Base-by-base conservation (phyloP, 2,113 vertebrate species). In the Ploceus nigricollis region DNA sequence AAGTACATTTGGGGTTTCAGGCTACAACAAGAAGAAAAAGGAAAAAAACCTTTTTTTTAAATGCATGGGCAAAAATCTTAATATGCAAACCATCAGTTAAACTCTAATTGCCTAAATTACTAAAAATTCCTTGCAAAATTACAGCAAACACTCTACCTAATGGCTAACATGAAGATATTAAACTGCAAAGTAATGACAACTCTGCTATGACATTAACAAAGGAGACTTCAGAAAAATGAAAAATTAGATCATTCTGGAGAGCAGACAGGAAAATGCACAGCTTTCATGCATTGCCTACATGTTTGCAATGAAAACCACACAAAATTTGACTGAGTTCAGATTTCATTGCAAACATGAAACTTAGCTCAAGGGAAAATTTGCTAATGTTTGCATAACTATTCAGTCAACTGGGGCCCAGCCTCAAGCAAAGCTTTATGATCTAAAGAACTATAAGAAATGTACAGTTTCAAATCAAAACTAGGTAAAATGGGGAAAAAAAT, bases 261-360 rank as follows among this genome's bases (percentile, higher is more conserved):
- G 21, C 19, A 76, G 89, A 71, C 64, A 82, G 81, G 73, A 87
- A 93, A 91, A 93, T 11, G n/a, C 40, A 92, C 53, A 61, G 78
- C 50, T 94, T 94, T 92, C 71, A 90, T 45, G 35, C 78, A 73
- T 65, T 93, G 91, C 70, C 84, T 91, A 77, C 30, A 89, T 39
- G 54, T 82, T 95, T 91, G 54, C 84, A 91, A 80, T 81, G 68
- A 95, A 96, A 96, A 91, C 79, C 90, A 88, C 93, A 93, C 68
- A 86, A 76, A 95, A 94, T 95, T 88, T 96, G 90, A 79, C 85
- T 11, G 39, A 82, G 84, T 94, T 94, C 68, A 70, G 58, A 78
- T 94, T 96, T 96, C 94, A 93, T 48, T 83, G 72, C 94, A 96
- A 94, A 93, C n/a, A 56, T 75, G 76, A 96, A 97, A 92, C 93